Percentiles rank a stretch among this genome's conserved stretches.
phyloP scores from a whole-genome alignment of 2,113 vertebrate genomes.

The Callipepla californica region DNA sequence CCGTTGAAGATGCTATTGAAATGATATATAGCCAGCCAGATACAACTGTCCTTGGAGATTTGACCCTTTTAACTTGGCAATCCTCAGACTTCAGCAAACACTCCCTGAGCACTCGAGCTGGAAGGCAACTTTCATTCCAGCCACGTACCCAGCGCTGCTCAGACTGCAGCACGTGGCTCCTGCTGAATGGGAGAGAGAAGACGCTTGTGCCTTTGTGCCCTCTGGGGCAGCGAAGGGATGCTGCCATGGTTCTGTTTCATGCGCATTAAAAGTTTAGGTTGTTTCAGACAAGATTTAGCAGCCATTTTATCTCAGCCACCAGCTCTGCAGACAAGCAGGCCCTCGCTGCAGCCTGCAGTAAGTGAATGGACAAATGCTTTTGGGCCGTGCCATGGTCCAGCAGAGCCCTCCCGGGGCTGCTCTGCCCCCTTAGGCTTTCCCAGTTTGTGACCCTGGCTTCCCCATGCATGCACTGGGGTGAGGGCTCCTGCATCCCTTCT shows the following conservation, averaged over 20 bases:
- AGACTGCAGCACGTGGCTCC: slow-evolving; percentile 53
- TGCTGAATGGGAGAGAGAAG: slow-evolving; percentile 47
- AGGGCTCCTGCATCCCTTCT: not conserved
- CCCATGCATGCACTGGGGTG: rapidly evolving
- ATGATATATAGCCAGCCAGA: slow-evolving; percentile 71
- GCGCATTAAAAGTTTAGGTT: slow-evolving; percentile 47
- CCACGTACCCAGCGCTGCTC: slow-evolving; percentile 56
- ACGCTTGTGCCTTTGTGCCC: slow-evolving; percentile 45
- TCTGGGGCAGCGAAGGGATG: slow-evolving; percentile 2
- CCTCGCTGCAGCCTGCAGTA: not conserved
- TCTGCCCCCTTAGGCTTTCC: not conserved
- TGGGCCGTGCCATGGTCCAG: not conserved
- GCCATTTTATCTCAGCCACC: slow-evolving; percentile 51
- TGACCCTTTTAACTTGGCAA: slow-evolving; percentile 70
- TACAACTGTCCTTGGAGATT: slow-evolving; percentile 74
- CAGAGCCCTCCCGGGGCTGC: not conserved
- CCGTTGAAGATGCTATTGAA: slow-evolving; percentile 74
- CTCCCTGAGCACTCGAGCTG: slow-evolving; percentile 26
- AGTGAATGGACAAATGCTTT: not conserved
- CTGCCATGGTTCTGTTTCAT: not conserved
- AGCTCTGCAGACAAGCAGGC: not conserved
- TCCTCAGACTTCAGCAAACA: slow-evolving; percentile 35
- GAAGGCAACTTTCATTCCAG: slow-evolving; percentile 64
- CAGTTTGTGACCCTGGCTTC: not conserved
- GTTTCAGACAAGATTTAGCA: slow-evolving; percentile 39